Base-by-base conservation (phyloP, 2,888 invertebrate genomes). In the Dynastes hyllus region DNA sequence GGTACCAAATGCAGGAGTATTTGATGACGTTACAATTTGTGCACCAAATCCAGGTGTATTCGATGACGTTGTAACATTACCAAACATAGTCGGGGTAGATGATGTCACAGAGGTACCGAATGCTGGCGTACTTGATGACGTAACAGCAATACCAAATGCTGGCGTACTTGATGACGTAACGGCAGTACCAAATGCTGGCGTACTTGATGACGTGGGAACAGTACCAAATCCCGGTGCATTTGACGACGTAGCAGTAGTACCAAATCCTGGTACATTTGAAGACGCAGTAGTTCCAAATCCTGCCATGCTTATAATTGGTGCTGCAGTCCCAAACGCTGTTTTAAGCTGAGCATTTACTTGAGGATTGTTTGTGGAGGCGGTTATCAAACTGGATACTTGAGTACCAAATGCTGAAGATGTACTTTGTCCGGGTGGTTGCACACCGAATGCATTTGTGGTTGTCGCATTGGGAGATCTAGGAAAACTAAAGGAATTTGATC, bases 11-110 rank as follows among this genome's bases (percentile, higher is more conserved):
- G 80, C 71, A 55, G 80, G 53, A 9, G 82, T 80, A 22, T 6
- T 58, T 27, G 55, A 58, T 16, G 55, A 22, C 9, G 55, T 58
- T 6, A 61, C 70, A 78, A 11, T 78, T 61, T 37, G 32, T 27
- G 78, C 40, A 11, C 81, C 81, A 80, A 83, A 83, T 61, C 79
- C 67, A 27, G 76, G 65, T 22, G 76, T 80, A 58, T 22, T 58
- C 9, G 55, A 16, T 22, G 55, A 78, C 9, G 80, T 66, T n/a
- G 69, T 51, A n/a, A 51, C 66, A 51, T 29, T 51, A 51, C 27
- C 22, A 69, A 51, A 51, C 27, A 51, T 29, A 27, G 27, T 13
- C 27, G 66, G 45, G 13, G 32, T 63, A 1, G 63, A 29, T 63
- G 63, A 63, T 11, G 63, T 11, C 27, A 13, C 27, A 40, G 77